phyloP scores from a whole-genome alignment of 2,113 vertebrate species.

The Datnioides undecimradiatus region DNA sequence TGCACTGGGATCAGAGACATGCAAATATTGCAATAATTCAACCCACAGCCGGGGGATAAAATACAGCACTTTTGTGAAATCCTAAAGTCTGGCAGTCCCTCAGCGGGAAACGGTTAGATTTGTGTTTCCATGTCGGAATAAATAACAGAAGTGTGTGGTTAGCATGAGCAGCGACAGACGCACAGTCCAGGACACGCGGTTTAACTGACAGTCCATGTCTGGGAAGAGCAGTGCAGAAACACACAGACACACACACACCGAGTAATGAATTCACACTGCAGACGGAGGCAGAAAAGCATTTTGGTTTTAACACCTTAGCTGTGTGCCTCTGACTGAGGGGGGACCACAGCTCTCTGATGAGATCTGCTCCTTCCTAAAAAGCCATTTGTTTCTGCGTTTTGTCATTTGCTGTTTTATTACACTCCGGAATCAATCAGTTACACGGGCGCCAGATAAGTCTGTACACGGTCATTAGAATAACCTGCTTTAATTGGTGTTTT shows the following conservation, averaged over 20 bases:
- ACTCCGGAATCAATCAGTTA: neutral
- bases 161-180: neutral
- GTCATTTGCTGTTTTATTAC: neutral
- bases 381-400: neutral
- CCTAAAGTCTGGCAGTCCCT: neutral
- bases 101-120: neutral
- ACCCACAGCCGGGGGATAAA: neutral
- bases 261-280: slow-evolving; percentile 30
- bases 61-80: neutral
- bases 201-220: neutral
- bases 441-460: neutral
- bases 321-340: neutral
- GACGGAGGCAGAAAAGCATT: slow-evolving; percentile 26
- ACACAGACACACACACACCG: neutral
- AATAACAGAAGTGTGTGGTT: neutral
- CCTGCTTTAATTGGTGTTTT: neutral
- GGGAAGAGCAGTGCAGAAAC: slow-evolving; percentile 14
- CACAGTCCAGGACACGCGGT: neutral
- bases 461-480: neutral
- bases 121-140: neutral
- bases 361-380: neutral
- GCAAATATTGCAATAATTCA: neutral
- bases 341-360: neutral
- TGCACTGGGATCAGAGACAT: too few species aligned
- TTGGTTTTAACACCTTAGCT: slow-evolving; percentile 14